phyloP scores from a whole-genome alignment of 2,113 vertebrate genomes.

The Equus quagga region DNA sequence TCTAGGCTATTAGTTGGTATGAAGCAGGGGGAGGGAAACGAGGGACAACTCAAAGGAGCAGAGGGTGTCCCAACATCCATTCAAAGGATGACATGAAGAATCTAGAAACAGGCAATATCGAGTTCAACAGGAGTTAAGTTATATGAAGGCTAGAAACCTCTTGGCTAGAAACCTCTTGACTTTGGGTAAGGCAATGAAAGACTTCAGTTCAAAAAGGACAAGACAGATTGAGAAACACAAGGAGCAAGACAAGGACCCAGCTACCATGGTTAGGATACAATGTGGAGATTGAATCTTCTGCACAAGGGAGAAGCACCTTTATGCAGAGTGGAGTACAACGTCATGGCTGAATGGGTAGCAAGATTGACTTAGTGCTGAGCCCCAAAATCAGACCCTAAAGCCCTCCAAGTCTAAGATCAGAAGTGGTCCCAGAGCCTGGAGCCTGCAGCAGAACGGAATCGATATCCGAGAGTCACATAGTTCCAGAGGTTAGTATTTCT shows the following conservation, averaged over 20 bases:
- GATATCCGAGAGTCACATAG: accelerated
- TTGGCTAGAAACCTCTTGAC: not conserved
- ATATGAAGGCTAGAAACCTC: not conserved
- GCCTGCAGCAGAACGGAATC: not conserved
- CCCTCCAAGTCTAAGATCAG: not conserved
- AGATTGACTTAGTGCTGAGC: not conserved
- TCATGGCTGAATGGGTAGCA: not conserved
- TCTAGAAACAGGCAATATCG: not conserved
- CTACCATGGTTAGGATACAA: not conserved
- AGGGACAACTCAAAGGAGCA: not conserved
- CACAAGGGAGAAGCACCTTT: not conserved
- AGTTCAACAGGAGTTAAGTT: not conserved
- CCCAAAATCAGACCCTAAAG: not conserved
- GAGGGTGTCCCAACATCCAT: not conserved
- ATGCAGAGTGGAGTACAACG: not conserved
- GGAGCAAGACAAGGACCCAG: not conserved
- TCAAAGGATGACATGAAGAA: not conserved
- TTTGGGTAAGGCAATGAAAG: not conserved
- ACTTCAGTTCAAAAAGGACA: not conserved
- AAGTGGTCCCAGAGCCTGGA: not conserved
- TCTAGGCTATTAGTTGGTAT: not conserved
- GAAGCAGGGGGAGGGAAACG: not conserved
- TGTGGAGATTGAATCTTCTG: not conserved
- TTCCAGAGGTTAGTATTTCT: not conserved
- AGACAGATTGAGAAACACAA: not conserved